Conservation (phyloP, 1,140 invertebrate species). For the Monochamus saltuarius region DNA sequence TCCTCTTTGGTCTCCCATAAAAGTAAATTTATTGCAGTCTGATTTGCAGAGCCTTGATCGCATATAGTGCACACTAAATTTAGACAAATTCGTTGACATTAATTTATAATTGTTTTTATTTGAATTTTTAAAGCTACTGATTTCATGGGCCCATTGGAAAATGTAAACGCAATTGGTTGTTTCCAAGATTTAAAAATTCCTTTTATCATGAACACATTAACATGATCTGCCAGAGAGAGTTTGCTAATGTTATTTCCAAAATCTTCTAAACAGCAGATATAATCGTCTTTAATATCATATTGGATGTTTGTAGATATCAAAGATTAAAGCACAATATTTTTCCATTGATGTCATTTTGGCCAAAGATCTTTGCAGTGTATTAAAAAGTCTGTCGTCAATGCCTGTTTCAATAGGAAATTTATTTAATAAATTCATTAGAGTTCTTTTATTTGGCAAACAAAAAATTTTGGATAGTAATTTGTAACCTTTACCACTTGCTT, state of each 20-base stretch:
- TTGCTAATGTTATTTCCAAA: conserved; percentile 4
- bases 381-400: too few species aligned
- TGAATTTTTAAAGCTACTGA: background rate
- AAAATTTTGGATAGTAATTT: conserved; percentile 28
- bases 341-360: too few species aligned
- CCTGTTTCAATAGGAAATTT: too few species aligned
- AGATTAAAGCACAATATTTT: too few species aligned
- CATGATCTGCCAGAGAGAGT: conserved; percentile 21
- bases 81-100: conserved; percentile 3
- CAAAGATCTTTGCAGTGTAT: too few species aligned
- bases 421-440: too few species aligned
- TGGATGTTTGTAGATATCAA: too few species aligned
- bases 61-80: conserved; percentile 3
- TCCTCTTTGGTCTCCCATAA: background rate
- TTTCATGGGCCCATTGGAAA: background rate
- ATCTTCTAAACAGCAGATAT: conserved; percentile 18
- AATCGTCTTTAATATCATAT: conserved; percentile 7
- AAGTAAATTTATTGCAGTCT: conserved; percentile 11
- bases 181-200: conserved; percentile 20
- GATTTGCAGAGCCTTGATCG: conserved; percentile 14
- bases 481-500: conserved; percentile 27
- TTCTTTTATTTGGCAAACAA: conserved; percentile 23
- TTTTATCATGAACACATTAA: conserved; percentile 17
- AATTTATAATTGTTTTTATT: conserved; percentile 3
- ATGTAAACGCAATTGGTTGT: conserved; percentile 13